These are phyloP conservation scores for Cygnus olor DNA, from an alignment of 2,797 vertebrate genomes.

Conservation along the genomic window DNA sequence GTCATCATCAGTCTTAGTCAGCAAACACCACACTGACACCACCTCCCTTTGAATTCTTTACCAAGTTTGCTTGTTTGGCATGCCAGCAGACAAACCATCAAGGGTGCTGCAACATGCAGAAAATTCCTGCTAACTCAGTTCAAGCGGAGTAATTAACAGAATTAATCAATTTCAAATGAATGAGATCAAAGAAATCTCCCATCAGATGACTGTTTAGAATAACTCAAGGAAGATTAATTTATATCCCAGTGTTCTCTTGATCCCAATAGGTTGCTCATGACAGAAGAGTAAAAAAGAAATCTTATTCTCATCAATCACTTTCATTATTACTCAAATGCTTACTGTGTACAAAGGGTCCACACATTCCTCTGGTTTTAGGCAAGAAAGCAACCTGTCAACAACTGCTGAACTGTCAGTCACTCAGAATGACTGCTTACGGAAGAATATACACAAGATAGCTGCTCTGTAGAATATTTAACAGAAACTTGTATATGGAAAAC, in stretches of 20 bases:
- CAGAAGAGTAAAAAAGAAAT: slow-evolving; percentile 39
- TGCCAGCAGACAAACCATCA: slow-evolving; percentile 18
- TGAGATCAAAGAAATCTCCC: slow-evolving; percentile 66
- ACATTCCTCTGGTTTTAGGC: slow-evolving; percentile 31
- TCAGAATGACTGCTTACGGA: slow-evolving; percentile 18
- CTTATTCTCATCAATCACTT: slow-evolving; percentile 54
- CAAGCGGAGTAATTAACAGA: slow-evolving; percentile 64
- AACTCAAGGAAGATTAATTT: slow-evolving; percentile 60
- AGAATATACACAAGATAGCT: neutral
- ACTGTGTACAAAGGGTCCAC: slow-evolving; percentile 5
- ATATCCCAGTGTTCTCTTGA: slow-evolving; percentile 45
- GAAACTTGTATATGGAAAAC: neutral
- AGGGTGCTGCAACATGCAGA: neutral
- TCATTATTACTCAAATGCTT: neutral
- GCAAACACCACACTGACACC: neutral
- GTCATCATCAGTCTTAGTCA: slow-evolving; percentile 4
- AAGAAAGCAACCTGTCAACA: slow-evolving; percentile 33
- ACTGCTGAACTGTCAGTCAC: neutral
- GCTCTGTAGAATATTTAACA: slow-evolving; percentile 12
- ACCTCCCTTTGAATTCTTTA: neutral
- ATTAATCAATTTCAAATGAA: slow-evolving; percentile 62
- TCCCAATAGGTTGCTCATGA: slow-evolving; percentile 51
- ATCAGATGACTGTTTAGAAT: slow-evolving; percentile 46
- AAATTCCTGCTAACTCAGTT: slow-evolving; percentile 65
- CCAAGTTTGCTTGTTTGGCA: slow-evolving; percentile 19